Evolutionary conservation across 2,888 invertebrate genomes (phyloP).

Genomic region (Caenorhabditis sinica): DNA sequence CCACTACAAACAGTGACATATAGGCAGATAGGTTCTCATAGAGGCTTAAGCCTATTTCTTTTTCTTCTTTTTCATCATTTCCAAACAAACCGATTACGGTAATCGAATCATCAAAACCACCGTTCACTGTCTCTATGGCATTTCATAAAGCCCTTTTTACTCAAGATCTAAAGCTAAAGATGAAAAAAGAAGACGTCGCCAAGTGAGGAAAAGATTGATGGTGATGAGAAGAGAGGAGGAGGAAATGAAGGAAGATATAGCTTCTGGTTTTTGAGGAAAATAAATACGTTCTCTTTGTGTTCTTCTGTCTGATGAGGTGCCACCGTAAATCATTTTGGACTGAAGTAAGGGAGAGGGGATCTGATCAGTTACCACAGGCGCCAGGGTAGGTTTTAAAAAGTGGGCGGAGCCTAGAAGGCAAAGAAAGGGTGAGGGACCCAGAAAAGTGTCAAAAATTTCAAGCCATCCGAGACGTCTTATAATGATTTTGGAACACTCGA

Average conservation of each 20-base stretch:
- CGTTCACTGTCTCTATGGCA: no score
- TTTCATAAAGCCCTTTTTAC: background rate
- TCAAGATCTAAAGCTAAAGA: background rate
- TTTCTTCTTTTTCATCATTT: background rate
- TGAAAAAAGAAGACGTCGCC: slow-evolving; percentile 28
- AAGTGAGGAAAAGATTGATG: slow-evolving; percentile 54
- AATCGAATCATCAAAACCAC: slow-evolving; percentile 54
- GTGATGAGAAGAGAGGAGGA: slow-evolving; percentile 29
- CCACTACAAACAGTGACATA: slow-evolving; percentile 26
- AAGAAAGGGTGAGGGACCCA: no score
- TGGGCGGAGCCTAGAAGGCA: background rate
- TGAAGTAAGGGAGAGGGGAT: background rate
- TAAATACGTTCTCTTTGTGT: slow-evolving; percentile 44
- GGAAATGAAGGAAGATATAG: slow-evolving; percentile 10
- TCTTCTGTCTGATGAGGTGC: background rate
- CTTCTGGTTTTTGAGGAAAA: slow-evolving; percentile 51
- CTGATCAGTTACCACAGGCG: background rate
- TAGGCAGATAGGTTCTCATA: slow-evolving; percentile 38
- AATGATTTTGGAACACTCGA: no score
- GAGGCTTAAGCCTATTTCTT: background rate
- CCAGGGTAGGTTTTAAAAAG: background rate
- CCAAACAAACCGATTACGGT: slow-evolving; percentile 45
- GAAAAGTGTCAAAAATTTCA: no score
- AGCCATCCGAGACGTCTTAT: no score
- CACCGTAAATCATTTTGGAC: slow-evolving; percentile 4